Evolutionary conservation across 2,888 invertebrate species (phyloP).

Genomic region (Agrochola lychnidis): DNA sequence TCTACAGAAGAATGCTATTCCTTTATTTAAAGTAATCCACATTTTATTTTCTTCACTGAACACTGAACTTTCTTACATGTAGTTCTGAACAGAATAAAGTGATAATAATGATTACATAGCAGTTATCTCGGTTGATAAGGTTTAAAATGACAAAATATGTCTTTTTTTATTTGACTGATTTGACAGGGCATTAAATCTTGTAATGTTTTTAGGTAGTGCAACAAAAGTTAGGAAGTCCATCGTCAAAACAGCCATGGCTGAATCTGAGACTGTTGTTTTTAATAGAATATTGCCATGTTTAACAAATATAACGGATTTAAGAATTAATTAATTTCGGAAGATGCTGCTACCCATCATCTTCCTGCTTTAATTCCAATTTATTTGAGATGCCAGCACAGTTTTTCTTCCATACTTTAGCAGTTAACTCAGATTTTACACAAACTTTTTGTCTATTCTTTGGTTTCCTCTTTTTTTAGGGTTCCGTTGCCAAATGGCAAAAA

Average conservation of each 20-base stretch:
- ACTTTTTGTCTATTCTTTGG: not conserved
- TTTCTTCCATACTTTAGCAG: not conserved
- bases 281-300: not conserved
- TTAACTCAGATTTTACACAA: too few species aligned
- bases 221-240: too few species aligned
- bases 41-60: slow-evolving; percentile 8
- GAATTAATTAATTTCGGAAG: too few species aligned
- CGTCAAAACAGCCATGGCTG: too few species aligned
- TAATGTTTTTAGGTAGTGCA: not conserved
- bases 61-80: slow-evolving; percentile 24
- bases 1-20: not conserved
- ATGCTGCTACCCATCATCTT: too few species aligned
- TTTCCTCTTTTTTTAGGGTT: too few species aligned
- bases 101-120: slow-evolving; percentile 70
- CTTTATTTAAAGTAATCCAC: slow-evolving; percentile 9
- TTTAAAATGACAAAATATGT: slow-evolving; percentile 14
- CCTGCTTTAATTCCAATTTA: not conserved
- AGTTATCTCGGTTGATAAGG: slow-evolving; percentile 62
- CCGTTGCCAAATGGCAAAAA: too few species aligned
- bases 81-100: slow-evolving; percentile 41
- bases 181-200: not conserved
- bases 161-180: too few species aligned
- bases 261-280: not conserved
- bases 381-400: not conserved
- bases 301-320: too few species aligned